Evolutionary conservation across 2,888 invertebrate genomes (phyloP), one percentile per base, ranked within the genome.

Genomic region (Cheiracanthium punctorium): DNA sequence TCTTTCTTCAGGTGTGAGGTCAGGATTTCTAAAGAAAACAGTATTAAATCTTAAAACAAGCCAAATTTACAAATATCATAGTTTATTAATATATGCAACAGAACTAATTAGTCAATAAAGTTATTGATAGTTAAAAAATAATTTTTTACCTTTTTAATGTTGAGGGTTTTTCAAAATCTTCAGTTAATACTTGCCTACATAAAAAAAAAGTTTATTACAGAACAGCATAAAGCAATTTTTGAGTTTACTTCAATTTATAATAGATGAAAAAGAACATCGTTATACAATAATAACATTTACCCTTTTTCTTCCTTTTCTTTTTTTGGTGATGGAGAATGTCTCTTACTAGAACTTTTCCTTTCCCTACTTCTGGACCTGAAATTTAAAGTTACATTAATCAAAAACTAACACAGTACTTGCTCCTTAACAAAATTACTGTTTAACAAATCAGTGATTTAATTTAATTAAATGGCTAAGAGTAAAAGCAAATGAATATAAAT

Each of bases 1-100:
- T 88, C 99, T 94, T 92, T 99, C 99, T 92, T 99, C 99, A 0
- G 98, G 88, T 48, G 88, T 88, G 69, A 89, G 82, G 24, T 89
- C 88, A 65, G 82, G 80, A 43, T 77, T 80, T 43, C 82, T n/a
- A 29, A 41, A 33, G 76, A 79, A 74, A 69, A 37, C n/a, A n/a
- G n/a, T n/a, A n/a, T n/a, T n/a, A n/a, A n/a, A n/a, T n/a, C n/a
- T n/a, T n/a, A n/a, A n/a, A n/a, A n/a, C n/a, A n/a, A n/a, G n/a
- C n/a, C n/a, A n/a, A n/a, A n/a, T n/a, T n/a, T n/a, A n/a, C n/a
- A n/a, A n/a, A n/a, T n/a, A n/a, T n/a, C n/a, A n/a, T n/a, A n/a
- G n/a, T n/a, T n/a, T n/a, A n/a, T n/a, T n/a, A n/a, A n/a, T n/a
- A n/a, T n/a, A n/a, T n/a, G n/a, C n/a, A n/a, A n/a, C n/a, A n/a